Evolutionary conservation across 2,888 invertebrate genomes (phyloP).

Genomic region (Lamellibrachia satsuma): DNA sequence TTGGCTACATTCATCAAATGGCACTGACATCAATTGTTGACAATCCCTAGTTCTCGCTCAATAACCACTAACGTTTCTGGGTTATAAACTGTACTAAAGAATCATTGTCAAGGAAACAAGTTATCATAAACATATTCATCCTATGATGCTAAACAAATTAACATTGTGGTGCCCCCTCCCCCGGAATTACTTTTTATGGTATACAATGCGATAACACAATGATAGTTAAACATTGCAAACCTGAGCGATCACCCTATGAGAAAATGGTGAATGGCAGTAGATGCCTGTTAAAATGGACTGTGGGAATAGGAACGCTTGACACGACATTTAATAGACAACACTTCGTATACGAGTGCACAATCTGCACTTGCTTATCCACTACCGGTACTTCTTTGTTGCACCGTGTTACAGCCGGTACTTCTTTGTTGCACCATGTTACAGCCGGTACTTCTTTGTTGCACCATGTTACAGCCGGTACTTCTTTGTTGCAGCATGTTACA

Average conservation of each 20-base stretch:
- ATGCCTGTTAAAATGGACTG: not conserved
- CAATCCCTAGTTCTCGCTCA: not conserved
- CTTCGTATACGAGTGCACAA: not conserved
- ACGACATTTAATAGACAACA: not conserved
- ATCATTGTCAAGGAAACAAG: not conserved
- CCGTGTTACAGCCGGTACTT: not conserved
- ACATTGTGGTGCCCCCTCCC: not conserved
- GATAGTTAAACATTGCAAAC: not conserved
- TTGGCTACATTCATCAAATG: not conserved
- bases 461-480: too few relatives aligned
- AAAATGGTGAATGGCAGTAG: not conserved
- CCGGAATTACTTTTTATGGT: not conserved
- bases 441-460: not conserved
- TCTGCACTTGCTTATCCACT: not conserved
- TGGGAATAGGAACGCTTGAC: not conserved
- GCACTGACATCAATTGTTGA: not conserved
- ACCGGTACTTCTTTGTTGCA: not conserved
- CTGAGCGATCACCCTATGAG: not conserved
- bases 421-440: too few relatives aligned
- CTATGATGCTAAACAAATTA: not conserved
- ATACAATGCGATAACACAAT: not conserved
- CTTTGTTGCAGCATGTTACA: too few relatives aligned
- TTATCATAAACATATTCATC: constrained; percentile 9
- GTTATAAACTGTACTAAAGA: not conserved
- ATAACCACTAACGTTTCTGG: not conserved